Evolutionary conservation across 2,113 vertebrate genomes (phyloP).

Genomic region (Pomatorhinus ruficollis): DNA sequence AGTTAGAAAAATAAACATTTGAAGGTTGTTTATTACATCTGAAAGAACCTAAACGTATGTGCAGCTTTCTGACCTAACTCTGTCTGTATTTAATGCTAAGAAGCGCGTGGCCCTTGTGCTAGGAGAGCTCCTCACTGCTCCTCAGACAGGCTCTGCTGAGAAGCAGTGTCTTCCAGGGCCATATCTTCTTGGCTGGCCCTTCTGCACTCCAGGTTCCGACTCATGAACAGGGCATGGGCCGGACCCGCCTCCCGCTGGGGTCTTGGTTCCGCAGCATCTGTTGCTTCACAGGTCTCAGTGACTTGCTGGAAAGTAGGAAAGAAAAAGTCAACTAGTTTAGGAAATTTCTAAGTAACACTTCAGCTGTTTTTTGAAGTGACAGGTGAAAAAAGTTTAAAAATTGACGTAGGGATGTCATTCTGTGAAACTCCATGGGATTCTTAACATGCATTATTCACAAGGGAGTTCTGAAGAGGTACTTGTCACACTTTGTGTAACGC

Average conservation of each 20-base stretch:
- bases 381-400: neutral
- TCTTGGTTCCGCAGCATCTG: conserved; percentile 59
- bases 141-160: conserved; percentile 69
- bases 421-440: neutral
- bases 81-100: neutral
- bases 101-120: accelerated
- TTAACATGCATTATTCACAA: conserved; percentile 37
- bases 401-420: neutral
- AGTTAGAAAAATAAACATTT: conserved; percentile 65
- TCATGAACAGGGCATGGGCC: neutral
- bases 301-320: conserved; percentile 73
- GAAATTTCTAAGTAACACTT: neutral
- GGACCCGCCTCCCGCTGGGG: neutral
- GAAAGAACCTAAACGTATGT: neutral
- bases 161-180: conserved; percentile 64
- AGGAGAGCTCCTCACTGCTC: conserved; percentile 26
- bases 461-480: conserved; percentile 15
- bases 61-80: neutral
- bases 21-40: neutral
- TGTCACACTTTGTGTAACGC: neutral
- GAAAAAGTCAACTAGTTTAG: neutral
- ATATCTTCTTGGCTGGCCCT: conserved; percentile 71
- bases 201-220: conserved; percentile 44
- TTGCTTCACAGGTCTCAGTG: conserved; percentile 79
- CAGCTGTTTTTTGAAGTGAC: conserved; percentile 14